Conservation (phyloP, 2,797 vertebrate genomes). For the Fistularia commersonii region DNA sequence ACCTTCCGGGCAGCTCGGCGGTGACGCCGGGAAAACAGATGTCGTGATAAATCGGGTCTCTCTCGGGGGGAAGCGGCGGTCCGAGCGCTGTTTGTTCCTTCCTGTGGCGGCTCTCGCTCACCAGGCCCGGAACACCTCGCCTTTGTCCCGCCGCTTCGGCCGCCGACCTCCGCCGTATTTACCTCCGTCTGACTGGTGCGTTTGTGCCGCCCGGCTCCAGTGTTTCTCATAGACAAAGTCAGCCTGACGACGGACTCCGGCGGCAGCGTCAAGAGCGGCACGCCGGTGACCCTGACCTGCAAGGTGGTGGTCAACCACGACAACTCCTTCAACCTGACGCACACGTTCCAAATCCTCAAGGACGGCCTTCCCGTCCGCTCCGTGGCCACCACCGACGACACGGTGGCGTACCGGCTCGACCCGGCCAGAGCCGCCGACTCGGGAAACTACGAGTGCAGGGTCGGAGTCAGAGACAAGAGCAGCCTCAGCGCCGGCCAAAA, state of each 20-base stretch:
- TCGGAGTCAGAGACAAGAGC: slow-evolving; percentile 57
- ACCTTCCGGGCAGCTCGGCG: no score
- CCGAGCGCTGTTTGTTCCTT: slow-evolving; percentile 53
- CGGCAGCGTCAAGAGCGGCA: slow-evolving; percentile 54
- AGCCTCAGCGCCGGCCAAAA: slow-evolving; percentile 22
- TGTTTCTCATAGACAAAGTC: slow-evolving; percentile 62
- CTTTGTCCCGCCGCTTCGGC: background rate
- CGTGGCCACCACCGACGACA: slow-evolving; percentile 23
- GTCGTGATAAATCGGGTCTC: slow-evolving; percentile 35
- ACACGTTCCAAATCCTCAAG: slow-evolving; percentile 52
- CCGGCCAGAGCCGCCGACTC: slow-evolving; percentile 65
- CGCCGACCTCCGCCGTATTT: no score
- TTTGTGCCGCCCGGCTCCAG: slow-evolving; percentile 33
- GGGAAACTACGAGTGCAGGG: slow-evolving; percentile 63
- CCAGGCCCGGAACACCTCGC: slow-evolving; percentile 26
- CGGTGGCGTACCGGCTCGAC: slow-evolving; percentile 27
- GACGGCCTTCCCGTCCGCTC: slow-evolving; percentile 40
- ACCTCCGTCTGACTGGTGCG: no score
- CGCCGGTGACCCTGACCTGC: slow-evolving; percentile 54
- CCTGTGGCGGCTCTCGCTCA: slow-evolving; percentile 36
- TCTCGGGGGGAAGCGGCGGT: slow-evolving; percentile 19
- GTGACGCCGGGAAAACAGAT: background rate
- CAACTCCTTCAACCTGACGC: slow-evolving; percentile 32
- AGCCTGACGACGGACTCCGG: slow-evolving; percentile 51
- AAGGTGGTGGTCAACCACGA: slow-evolving; percentile 56